A percentile compares a stretch with the other conserved stretches of the same genome.
Conservation (phyloP, 2,113 vertebrate genomes). For the Halcyon senegalensis region DNA sequence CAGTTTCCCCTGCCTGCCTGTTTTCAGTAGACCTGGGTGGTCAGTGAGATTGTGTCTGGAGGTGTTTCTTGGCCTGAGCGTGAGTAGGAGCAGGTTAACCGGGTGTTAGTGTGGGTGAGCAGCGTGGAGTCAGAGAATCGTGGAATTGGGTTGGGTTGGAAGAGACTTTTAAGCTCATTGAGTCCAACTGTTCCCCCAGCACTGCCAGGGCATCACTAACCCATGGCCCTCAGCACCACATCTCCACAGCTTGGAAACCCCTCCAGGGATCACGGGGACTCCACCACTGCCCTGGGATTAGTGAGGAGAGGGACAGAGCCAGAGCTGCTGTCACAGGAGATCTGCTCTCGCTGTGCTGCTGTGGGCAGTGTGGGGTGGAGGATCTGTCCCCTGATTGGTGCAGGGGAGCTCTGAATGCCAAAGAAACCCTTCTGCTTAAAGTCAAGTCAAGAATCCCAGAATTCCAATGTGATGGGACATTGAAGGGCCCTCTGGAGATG, state of each 20-base stretch:
- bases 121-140: not conserved
- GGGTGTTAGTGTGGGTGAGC: not conserved
- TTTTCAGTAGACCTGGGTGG: not conserved
- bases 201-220: not conserved
- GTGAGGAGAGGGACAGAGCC: not conserved
- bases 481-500: too few relatives aligned
- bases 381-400: not conserved
- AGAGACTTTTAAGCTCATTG: not conserved
- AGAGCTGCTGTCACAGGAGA: not conserved
- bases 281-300: not conserved
- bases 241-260: not conserved
- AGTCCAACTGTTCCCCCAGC: not conserved
- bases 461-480: too few relatives aligned
- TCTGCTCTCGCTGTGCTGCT: not conserved
- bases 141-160: not conserved
- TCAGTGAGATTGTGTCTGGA: not conserved
- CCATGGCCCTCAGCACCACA: not conserved
- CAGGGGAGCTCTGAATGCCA: not conserved
- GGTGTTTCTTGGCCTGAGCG: not conserved
- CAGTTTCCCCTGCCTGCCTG: not conserved
- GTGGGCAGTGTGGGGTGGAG: accelerated
- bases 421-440: not conserved
- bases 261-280: not conserved
- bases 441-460: not conserved
- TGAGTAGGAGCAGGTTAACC: not conserved